Conservation (phyloP, 64 coral and sea anemone species). For the Cladopsammia gracilis region DNA sequence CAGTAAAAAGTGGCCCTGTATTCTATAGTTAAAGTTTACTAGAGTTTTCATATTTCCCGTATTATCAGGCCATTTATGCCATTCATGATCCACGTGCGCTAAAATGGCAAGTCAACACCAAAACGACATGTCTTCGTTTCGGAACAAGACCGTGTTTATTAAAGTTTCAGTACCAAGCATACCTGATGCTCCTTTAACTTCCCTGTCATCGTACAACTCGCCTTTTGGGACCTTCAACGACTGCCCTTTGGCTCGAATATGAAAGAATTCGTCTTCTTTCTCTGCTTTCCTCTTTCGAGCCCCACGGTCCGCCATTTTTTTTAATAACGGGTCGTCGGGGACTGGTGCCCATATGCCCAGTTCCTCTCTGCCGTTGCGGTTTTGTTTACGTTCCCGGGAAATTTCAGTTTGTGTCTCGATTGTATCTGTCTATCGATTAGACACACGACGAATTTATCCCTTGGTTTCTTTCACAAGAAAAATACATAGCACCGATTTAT, state of each 20-base stretch:
- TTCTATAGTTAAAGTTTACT: too few species aligned
- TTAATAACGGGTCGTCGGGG: background rate
- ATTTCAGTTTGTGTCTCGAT: background rate
- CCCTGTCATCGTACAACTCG: background rate
- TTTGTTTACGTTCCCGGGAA: background rate
- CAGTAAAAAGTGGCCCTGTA: too few species aligned
- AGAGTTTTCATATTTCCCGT: too few species aligned
- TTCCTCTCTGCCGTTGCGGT: background rate
- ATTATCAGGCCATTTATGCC: too few species aligned
- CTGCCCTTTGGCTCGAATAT: constrained; percentile 71
- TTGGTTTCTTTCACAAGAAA: background rate
- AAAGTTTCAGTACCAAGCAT: background rate
- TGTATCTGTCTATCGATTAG: background rate
- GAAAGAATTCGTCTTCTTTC: constrained; percentile 46
- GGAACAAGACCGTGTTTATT: background rate
- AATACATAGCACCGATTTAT: background rate
- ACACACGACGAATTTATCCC: background rate
- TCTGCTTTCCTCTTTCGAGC: constrained; percentile 15
- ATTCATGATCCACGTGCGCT: too few species aligned
- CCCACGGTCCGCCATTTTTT: constrained; percentile 41
- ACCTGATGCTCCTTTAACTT: constrained; percentile 1
- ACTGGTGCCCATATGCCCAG: background rate
- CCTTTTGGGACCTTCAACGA: constrained; percentile 31
- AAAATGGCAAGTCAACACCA: too few species aligned
- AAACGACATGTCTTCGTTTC: too few species aligned